Percentiles rank a stretch among this genome's conserved stretches.
Conservation (phyloP, 2,888 invertebrate genomes). For the Apodemia zela region DNA sequence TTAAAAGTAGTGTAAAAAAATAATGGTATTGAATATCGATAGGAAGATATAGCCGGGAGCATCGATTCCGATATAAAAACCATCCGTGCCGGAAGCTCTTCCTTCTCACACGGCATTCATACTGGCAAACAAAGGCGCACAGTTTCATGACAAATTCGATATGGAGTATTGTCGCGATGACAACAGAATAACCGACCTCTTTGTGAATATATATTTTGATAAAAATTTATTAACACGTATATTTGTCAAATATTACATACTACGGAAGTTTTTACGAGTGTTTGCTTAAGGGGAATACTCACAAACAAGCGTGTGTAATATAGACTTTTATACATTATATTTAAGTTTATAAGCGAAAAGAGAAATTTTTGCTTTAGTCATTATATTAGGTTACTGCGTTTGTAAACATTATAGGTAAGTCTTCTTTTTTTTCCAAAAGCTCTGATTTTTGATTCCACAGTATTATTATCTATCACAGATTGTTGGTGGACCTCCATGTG, state of each 20-base stretch:
- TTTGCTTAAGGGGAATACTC: neutral
- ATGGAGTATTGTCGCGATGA: constrained; percentile 58
- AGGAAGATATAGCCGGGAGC: constrained; percentile 67
- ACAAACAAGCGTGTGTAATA: neutral
- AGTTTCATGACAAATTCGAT: constrained; percentile 77
- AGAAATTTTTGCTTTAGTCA: too few relatives aligned
- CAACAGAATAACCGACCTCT: constrained; percentile 50
- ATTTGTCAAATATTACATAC: constrained; percentile 34
- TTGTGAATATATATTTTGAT: constrained; percentile 59
- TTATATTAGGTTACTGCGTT: too few relatives aligned
- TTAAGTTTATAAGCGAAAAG: too few relatives aligned
- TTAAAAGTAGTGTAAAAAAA: constrained; percentile 48
- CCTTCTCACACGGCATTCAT: constrained; percentile 69
- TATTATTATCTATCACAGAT: too few relatives aligned
- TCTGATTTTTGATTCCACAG: too few relatives aligned
- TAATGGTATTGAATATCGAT: constrained; percentile 58
- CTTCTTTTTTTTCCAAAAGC: too few relatives aligned
- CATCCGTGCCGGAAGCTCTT: constrained; percentile 66
- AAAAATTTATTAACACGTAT: constrained; percentile 70
- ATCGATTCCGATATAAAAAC: constrained; percentile 49
- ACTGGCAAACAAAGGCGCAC: constrained; percentile 52
- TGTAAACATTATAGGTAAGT: too few relatives aligned
- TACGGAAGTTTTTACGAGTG: constrained; percentile 53
- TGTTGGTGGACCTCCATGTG: too few relatives aligned
- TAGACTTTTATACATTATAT: too few relatives aligned